These are phyloP conservation scores for Chelonus formosanus DNA, from an alignment of 2,888 invertebrate species.

Conservation along the genomic window DNA sequence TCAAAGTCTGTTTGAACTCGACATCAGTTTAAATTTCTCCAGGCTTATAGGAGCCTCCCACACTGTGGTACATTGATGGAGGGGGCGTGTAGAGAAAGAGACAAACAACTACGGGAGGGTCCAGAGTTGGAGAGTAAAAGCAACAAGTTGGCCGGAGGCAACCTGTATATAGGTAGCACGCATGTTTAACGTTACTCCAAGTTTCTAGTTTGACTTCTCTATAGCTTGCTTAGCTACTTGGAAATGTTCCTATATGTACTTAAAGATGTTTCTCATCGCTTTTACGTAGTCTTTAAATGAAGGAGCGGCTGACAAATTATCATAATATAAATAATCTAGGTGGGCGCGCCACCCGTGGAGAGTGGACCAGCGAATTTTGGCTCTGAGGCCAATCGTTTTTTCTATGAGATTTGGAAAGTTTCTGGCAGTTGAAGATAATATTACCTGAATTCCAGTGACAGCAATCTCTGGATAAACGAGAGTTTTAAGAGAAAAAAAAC, in stretches of 20 bases:
- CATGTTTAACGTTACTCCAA: conserved; percentile 24
- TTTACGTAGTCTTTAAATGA: conserved; percentile 7
- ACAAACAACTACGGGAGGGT: conserved; percentile 22
- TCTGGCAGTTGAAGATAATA: neutral
- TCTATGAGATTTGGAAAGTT: conserved; percentile 5
- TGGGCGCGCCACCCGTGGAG: conserved; percentile 24
- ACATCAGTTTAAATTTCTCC: neutral
- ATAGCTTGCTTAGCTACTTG: too few species aligned
- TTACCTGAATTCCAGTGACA: neutral
- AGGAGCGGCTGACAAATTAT: conserved; percentile 23
- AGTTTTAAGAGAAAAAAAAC: neutral
- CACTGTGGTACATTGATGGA: neutral
- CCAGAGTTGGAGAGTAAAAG: conserved; percentile 20
- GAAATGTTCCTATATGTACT: neutral
- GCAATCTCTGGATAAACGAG: neutral
- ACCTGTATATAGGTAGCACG: conserved; percentile 36
- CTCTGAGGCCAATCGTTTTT: neutral
- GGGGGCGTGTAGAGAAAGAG: conserved; percentile 16
- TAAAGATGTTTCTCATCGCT: neutral
- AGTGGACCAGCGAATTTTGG: conserved; percentile 9
- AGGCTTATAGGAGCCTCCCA: conserved; percentile 14
- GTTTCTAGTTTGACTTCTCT: neutral
- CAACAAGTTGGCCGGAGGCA: conserved; percentile 43
- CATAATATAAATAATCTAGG: conserved; percentile 23
- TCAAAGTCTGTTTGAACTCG: neutral